Conservation (phyloP, 2,888 invertebrate species). For the Leucania comma region DNA sequence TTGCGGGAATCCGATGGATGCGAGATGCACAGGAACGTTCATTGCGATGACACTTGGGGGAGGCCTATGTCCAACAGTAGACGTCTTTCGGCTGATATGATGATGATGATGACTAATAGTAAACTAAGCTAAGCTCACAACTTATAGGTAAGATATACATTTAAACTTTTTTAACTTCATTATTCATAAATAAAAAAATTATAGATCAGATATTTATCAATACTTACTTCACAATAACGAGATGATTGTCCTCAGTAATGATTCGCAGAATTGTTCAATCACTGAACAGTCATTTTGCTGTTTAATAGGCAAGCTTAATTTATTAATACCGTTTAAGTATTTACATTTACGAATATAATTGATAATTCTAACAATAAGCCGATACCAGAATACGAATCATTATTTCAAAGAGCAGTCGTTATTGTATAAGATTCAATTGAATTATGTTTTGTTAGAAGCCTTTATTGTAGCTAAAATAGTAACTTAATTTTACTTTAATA, state of each 20-base stretch:
- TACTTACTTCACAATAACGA: constrained; percentile 1
- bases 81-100: no score
- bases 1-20: no score
- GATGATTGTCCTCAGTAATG: constrained; percentile 4
- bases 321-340: constrained; percentile 53
- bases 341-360: constrained; percentile 59
- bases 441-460: constrained; percentile 60
- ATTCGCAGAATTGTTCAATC: constrained; percentile 13
- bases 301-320: constrained; percentile 44
- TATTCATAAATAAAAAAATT: neutral
- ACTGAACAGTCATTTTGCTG: constrained; percentile 25
- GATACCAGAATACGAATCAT: constrained; percentile 52
- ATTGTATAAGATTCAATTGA: constrained; percentile 50
- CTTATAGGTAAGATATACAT: no score
- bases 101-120: no score
- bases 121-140: neutral
- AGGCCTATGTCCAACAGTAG: no score
- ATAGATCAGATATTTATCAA: constrained; percentile 6
- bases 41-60: no score
- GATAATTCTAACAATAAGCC: constrained; percentile 53
- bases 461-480: constrained; percentile 41
- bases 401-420: constrained; percentile 53
- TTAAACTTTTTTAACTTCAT: neutral
- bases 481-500: constrained; percentile 27
- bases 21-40: no score